Evolutionary conservation across 1,140 invertebrate genomes (phyloP).

Genomic region (Papilio helenus): DNA sequence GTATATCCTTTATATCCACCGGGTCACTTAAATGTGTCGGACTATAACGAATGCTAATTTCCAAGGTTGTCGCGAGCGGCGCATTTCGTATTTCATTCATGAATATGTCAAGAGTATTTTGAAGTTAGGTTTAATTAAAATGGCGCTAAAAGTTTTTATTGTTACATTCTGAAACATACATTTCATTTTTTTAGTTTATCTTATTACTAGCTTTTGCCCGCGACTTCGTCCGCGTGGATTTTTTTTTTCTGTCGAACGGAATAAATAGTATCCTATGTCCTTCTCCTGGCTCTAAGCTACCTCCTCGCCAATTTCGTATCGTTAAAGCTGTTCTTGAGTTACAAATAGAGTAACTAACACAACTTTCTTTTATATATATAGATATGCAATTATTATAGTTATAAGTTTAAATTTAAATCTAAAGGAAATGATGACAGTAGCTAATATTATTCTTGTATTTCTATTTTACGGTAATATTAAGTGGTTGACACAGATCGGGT

Average conservation of each 20-base stretch:
- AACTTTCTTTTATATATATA: no score
- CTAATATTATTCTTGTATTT: neutral
- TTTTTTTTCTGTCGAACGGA: no score
- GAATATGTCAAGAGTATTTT: neutral
- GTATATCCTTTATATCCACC: neutral
- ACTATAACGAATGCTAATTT: neutral
- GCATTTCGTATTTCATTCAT: conserved; percentile 25
- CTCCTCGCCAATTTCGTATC: no score
- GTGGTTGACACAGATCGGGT: conserved; percentile 50
- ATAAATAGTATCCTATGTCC: no score
- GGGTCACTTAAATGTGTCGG: neutral
- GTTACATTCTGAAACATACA: neutral
- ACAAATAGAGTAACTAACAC: no score
- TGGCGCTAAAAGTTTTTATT: conserved; percentile 5
- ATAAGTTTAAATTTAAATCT: no score
- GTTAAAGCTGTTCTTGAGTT: no score
- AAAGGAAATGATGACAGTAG: neutral
- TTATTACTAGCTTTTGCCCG: no score
- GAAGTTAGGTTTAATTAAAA: conserved; percentile 18
- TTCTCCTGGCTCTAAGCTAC: no score
- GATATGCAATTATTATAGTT: no score
- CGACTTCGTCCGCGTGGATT: no score
- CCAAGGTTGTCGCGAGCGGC: conserved; percentile 18
- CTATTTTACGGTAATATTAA: conserved; percentile 5
- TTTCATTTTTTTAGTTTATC: no score